These are phyloP conservation scores for Calliphora vicina DNA, from an alignment of 1,140 invertebrate genomes.

Conservation along the genomic window DNA sequence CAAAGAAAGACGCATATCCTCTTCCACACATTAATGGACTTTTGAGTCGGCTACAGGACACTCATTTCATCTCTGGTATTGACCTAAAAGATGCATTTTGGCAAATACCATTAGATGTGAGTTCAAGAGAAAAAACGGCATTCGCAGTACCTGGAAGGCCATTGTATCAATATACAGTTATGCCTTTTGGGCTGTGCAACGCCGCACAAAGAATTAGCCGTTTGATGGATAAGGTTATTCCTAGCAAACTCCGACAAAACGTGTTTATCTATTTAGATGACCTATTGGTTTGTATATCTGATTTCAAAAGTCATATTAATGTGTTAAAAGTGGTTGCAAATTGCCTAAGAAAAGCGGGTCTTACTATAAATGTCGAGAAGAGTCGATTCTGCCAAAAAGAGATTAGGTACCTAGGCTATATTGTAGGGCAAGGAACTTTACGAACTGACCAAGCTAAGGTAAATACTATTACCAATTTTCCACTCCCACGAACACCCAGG, in stretches of 20 bases:
- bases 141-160: neutral
- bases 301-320: slow-evolving; percentile 1
- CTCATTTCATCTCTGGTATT: slow-evolving; percentile 41
- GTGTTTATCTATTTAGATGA: neutral
- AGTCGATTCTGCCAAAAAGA: slow-evolving; percentile 61
- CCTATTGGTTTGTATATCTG: neutral
- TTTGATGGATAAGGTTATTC: slow-evolving; percentile 30
- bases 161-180: neutral
- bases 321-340: slow-evolving; percentile 24
- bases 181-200: neutral
- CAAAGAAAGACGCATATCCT: slow-evolving; percentile 34
- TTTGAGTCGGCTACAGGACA: slow-evolving; percentile 13
- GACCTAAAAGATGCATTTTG: slow-evolving; percentile 44
- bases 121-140: neutral
- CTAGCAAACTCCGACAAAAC: neutral
- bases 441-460: slow-evolving; percentile 25
- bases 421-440: slow-evolving; percentile 47
- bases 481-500: neutral
- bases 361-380: slow-evolving; percentile 37
- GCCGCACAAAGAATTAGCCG: slow-evolving; percentile 36
- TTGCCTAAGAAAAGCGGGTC: neutral
- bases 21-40: slow-evolving; percentile 42
- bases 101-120: slow-evolving; percentile 27
- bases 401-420: slow-evolving; percentile 26
- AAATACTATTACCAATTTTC: slow-evolving; percentile 13